Base-by-base conservation (phyloP, 92 coral and sea anemone species). In the Porites lobata region DNA sequence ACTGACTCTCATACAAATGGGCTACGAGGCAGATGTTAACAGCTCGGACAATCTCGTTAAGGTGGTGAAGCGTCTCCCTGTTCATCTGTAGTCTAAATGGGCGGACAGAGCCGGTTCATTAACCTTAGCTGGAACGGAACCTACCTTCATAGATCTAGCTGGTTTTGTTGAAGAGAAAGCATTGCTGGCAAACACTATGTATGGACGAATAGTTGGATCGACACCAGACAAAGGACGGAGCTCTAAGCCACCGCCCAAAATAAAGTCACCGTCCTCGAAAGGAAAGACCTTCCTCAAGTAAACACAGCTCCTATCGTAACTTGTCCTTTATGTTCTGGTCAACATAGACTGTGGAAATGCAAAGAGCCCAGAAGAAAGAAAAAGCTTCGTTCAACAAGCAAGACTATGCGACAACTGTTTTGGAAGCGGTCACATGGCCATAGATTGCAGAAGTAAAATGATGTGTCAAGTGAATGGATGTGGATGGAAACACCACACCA, bases 321-420 rank as follows among this genome's bases (percentile, higher is more conserved):
- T 4, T 91, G 91, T 76, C 88, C 88, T 2, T 24, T 79, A 6
- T 91, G 94, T 64, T 52, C 78, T 0, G 69, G 29, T 20, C 19
- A 81, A 14, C 94, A 91, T 71, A 67, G 18, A 54, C 83, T 91
- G 2, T 13, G 62, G 2, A 65, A 81, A 13, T 91, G 94, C 29
- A 77, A 79, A 85, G 61, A 65, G 90, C 22, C 72, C 82, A 8
- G 82, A 68, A 9, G 83, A 78, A 77, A 79, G 81, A 56, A 78
- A 69, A 63, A 75, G 70, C 56, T 76, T 84, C 54, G 81, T 85
- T 19, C 70, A 80, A 78, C 61, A 62, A 76, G 70, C 82, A 32
- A 80, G 81, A 54, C 79, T 86, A 66, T 91, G 88, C 24, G 87
- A 86, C 69, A 80, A 80, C 18, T 91, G 94, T 68, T 56, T 91